Percentiles rank a stretch among this genome's conserved stretches.
phyloP scores from a whole-genome alignment of 53 echinoderm and acorn worm genomes.

The Crossaster papposus region DNA sequence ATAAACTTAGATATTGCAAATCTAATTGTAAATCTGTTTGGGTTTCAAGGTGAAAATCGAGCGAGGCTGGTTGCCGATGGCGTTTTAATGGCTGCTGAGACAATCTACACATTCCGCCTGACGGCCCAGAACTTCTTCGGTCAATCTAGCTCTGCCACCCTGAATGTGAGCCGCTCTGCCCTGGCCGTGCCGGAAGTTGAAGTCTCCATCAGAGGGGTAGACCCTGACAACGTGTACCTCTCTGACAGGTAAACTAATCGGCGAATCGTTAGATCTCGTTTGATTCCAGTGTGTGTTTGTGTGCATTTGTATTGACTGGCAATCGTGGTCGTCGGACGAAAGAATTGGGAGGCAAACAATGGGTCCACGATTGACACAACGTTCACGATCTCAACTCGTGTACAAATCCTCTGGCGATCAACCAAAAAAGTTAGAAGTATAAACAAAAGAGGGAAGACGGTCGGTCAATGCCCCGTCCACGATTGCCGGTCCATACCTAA shows the following conservation, averaged over 20 bases:
- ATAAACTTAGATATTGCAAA: too few relatives aligned
- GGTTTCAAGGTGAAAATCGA: conserved; percentile 11
- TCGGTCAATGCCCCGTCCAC: too few relatives aligned
- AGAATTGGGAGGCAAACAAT: too few relatives aligned
- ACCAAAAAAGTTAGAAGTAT: too few relatives aligned
- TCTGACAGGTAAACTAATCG: conserved; percentile 68
- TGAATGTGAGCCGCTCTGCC: conserved; percentile 69
- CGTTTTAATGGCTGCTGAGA: conserved; percentile 58
- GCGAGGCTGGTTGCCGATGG: conserved; percentile 34
- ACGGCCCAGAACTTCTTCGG: conserved; percentile 81
- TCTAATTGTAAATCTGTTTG: not conserved
- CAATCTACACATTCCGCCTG: conserved; percentile 65
- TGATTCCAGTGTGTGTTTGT: too few relatives aligned
- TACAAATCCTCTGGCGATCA: too few relatives aligned
- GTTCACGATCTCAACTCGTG: too few relatives aligned
- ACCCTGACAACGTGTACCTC: conserved; percentile 56
- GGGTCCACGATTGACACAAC: too few relatives aligned
- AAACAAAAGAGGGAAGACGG: too few relatives aligned
- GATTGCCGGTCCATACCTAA: too few relatives aligned
- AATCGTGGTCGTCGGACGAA: too few relatives aligned
- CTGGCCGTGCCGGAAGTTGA: conserved; percentile 69
- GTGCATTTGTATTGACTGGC: too few relatives aligned
- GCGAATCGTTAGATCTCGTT: not conserved
- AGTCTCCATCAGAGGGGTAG: conserved; percentile 63
- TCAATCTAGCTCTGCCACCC: conserved; percentile 36